Base-by-base conservation (phyloP, 2,113 vertebrate genomes). In the Irena cyanogastra region DNA sequence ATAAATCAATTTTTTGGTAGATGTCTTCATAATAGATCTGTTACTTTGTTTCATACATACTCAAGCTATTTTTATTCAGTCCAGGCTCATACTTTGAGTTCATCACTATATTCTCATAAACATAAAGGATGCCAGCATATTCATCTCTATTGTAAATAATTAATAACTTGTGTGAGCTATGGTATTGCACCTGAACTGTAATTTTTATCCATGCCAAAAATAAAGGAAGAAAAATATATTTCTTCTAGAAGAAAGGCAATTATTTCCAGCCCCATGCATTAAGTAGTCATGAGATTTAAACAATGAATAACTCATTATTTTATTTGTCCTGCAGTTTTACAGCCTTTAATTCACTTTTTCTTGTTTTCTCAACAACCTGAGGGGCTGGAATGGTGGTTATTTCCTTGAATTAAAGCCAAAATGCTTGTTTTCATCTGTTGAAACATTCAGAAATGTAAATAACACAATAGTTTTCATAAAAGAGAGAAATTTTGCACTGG, bases 91-190 rank as follows among this genome's bases (percentile, higher is more conserved):
- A 27, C 28, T 78, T 80, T 16, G 35, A 63, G 31, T 89, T 95
- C 50, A 74, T 88, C 35, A 31, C n/a, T 80, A 21, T 47, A 23
- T 72, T 90, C 52, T 94, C 44, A 59, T 74, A 74, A 85, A 74
- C 1, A 2, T 80, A 83, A 81, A 92, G 75, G 60, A 80, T 77
- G n/a, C 31, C 27, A 86, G 35, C 27, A 41, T 88, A 91, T 95
- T 94, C 70, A 92, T 92, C 82, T 76, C 39, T 63, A 10, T 77
- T 93, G 71, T 97, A 72, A 91, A 88, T 94, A 90, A 86, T 91
- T 83, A 93, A 85, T 94, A 63, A 83, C 21, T 42, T 80, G 9
- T 31, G 8, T 75, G 89, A 95, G 78, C 71, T 87, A 16, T 39
- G 71, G 17, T 81, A 52, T 83, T 83, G 47, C 42, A 95, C 71